These are phyloP conservation scores for Alauda arvensis DNA, from an alignment of 2,797 vertebrate species.

Conservation along the genomic window DNA sequence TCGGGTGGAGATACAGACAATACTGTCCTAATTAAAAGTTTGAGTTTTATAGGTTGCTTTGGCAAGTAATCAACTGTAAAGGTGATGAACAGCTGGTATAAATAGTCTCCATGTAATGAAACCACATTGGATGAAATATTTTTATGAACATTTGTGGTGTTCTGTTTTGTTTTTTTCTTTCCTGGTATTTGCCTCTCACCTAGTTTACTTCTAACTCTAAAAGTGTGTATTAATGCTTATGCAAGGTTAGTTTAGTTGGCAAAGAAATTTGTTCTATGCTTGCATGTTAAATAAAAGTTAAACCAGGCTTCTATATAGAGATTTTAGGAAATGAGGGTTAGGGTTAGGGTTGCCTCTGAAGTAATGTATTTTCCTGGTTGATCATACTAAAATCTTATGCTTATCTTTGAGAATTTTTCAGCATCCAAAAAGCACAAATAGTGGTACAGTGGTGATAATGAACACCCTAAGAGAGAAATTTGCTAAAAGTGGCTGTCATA, in stretches of 20 bases:
- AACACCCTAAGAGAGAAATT: not conserved
- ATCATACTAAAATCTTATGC: not conserved
- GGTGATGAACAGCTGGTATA: not conserved
- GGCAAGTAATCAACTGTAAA: not conserved
- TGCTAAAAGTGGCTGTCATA: not conserved
- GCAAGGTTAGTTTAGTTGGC: not conserved
- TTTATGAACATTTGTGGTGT: not conserved
- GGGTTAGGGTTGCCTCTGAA: not conserved
- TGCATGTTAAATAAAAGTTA: not conserved
- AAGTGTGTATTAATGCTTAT: not conserved
- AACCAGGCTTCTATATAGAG: not conserved
- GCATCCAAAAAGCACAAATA: not conserved
- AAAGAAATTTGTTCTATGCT: not conserved
- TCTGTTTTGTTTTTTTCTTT: accelerated
- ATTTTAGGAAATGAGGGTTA: not conserved
- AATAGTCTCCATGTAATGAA: not conserved
- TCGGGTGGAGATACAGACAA: not conserved
- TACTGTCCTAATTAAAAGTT: conserved; percentile 27
- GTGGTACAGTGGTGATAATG: not conserved
- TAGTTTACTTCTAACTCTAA: not conserved
- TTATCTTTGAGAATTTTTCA: not conserved
- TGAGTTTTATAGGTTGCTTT: conserved; percentile 10
- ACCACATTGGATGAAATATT: not conserved
- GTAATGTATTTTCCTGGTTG: not conserved
- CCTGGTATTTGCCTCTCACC: not conserved